Conservation (phyloP, 2,888 invertebrate genomes). For the Vesta saturnalis region DNA sequence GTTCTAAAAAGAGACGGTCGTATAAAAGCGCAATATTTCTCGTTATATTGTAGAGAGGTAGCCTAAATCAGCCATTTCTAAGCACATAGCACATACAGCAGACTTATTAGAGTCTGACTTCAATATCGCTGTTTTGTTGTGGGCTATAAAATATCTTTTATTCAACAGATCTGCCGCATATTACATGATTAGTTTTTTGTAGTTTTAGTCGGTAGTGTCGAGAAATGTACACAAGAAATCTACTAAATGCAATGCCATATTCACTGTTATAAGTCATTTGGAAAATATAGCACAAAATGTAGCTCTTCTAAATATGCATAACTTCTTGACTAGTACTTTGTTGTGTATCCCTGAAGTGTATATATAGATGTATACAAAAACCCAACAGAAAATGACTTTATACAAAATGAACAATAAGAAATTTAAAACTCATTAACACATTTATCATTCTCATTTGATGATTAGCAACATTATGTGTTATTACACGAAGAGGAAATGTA, state of each 20-base stretch:
- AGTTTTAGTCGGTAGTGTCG: slow-evolving; percentile 39
- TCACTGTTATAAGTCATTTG: slow-evolving; percentile 14
- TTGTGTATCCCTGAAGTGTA: neutral
- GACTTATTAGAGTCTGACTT: slow-evolving; percentile 55
- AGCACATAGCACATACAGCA: slow-evolving; percentile 56
- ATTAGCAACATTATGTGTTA: no score
- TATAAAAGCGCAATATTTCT: slow-evolving; percentile 39
- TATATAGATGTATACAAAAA: no score
- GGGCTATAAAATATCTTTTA: slow-evolving; percentile 56
- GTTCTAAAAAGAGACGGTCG: slow-evolving; percentile 31
- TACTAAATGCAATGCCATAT: slow-evolving; percentile 27
- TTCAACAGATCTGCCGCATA: slow-evolving; percentile 52
- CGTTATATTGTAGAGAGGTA: slow-evolving; percentile 44
- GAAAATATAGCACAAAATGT: neutral
- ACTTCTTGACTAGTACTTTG: neutral
- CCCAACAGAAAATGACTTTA: no score
- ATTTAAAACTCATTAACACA: no score
- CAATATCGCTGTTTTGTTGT: slow-evolving; percentile 53
- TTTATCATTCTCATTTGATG: no score
- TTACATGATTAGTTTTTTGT: slow-evolving; percentile 55
- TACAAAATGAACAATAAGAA: no score
- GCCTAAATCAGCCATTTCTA: slow-evolving; percentile 57
- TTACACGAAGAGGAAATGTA: no score
- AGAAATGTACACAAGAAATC: slow-evolving; percentile 47
- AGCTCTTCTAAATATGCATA: slow-evolving; percentile 25